Conservation (phyloP, 2,797 vertebrate genomes). For the Galaxias olidus region DNA sequence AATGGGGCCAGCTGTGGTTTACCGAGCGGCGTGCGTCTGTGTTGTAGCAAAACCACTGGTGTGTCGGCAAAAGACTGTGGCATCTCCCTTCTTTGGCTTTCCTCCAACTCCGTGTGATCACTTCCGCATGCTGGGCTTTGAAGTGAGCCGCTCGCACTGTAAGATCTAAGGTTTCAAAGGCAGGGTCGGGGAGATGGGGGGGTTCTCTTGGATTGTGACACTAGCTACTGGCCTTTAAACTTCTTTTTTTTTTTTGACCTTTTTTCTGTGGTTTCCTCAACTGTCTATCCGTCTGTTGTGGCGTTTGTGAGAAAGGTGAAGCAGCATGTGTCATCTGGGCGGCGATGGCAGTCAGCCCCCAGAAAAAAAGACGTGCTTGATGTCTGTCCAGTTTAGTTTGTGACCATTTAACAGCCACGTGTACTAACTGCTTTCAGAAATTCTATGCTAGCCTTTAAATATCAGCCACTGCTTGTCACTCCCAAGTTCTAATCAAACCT, state of each 20-base stretch:
- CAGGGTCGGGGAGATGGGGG: slow-evolving; percentile 1
- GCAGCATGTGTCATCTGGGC: too few species aligned
- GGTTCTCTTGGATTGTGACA: neutral
- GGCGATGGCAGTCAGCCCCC: too few species aligned
- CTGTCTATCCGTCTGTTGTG: too few species aligned
- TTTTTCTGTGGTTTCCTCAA: neutral
- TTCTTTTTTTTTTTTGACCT: neutral
- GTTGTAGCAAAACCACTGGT: neutral
- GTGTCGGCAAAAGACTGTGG: neutral
- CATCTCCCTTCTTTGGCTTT: slow-evolving; percentile 6
- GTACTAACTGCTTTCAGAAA: too few species aligned
- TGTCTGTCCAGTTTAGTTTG: too few species aligned
- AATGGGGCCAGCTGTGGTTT: neutral
- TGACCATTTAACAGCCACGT: too few species aligned
- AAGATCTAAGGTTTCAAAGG: slow-evolving; percentile 27
- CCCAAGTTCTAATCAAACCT: neutral
- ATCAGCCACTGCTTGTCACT: too few species aligned
- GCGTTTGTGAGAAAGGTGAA: too few species aligned
- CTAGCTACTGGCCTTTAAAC: neutral
- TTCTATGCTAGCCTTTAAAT: too few species aligned
- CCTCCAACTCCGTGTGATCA: slow-evolving; percentile 34
- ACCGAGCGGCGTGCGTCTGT: slow-evolving; percentile 2
- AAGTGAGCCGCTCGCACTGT: slow-evolving; percentile 35
- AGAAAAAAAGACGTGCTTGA: too few species aligned
- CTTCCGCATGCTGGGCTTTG: slow-evolving; percentile 46